Evolutionary conservation across 2,888 invertebrate genomes (phyloP).

Genomic region (Polyommatus icarus): DNA sequence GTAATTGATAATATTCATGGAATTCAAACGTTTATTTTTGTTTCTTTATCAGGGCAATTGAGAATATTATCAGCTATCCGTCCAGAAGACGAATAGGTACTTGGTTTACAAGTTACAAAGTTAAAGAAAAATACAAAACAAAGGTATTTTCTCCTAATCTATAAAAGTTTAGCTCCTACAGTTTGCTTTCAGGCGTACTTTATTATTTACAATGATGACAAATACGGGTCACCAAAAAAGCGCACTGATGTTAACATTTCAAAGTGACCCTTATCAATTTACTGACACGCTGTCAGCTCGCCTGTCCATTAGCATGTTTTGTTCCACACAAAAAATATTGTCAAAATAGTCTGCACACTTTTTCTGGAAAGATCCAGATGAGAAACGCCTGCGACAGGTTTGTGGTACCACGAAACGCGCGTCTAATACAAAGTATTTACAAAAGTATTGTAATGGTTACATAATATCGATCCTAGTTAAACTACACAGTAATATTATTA

Average conservation of each 20-base stretch:
- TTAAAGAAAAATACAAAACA: neutral
- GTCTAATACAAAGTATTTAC: neutral
- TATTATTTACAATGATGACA: constrained; percentile 32
- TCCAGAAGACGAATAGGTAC: neutral
- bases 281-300: constrained; percentile 31
- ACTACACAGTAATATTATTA: neutral
- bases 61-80: neutral
- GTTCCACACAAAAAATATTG: constrained; percentile 32
- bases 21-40: neutral
- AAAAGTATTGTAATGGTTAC: neutral
- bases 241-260: constrained; percentile 28
- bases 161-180: neutral
- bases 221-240: constrained; percentile 29
- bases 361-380: neutral
- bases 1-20: too few relatives aligned
- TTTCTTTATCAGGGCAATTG: neutral
- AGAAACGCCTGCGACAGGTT: neutral
- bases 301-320: constrained; percentile 34
- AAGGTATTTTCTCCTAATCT: neutral
- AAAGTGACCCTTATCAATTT: constrained; percentile 33
- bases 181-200: constrained; percentile 27
- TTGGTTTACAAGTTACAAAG: neutral
- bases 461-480: neutral
- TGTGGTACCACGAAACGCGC: neutral
- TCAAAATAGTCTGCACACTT: constrained; percentile 19